Base-by-base conservation (phyloP, 1,140 invertebrate species). In the Ceratitis capitata region DNA sequence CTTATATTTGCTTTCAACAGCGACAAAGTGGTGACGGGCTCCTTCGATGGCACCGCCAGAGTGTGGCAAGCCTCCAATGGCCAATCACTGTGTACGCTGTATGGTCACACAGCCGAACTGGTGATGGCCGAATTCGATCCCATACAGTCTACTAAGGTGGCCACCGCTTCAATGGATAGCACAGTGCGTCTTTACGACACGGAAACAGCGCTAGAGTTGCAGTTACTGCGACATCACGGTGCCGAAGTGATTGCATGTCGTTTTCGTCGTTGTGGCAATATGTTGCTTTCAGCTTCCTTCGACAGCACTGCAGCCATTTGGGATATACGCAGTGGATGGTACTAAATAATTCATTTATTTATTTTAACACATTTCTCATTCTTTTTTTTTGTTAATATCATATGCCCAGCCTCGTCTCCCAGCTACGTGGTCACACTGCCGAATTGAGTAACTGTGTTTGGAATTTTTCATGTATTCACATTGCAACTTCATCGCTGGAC, bases 1-100 rank as follows among this genome's bases (percentile, higher is more conserved):
- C 32, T 53, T 61, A 45, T 12, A 53, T 45, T n/a, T n/a, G n/a
- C n/a, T n/a, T 23, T 39, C 69, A 83, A 82, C 89, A 97, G 96
- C 74, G 95, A 96, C 88, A 94, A 95, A 91, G 94, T 96, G 23
- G 92, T 96, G 39, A 97, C 96, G 0, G 95, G 95, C 47, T 96
- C 96, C 0, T 97, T 97, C 91, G 96, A 97, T 91, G 96, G 95
- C 90, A 96, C 96, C 0, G 95, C 94, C 35, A 95, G 94, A 87
- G 91, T 97, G 78, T 97, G 96, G 96, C 87, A 88, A 2, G 69
- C 87, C 12, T 51, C 74, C n/a, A 94, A 93, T 1, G 96, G 95
- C 0, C 94, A 95, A 83, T 96, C 95, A 88, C 92, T 95, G 35
- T 92, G 94, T 84, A 96, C 94, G 0, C 93, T 96, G 85, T 94